These are phyloP conservation scores for Doryteuthis pealeii DNA, from an alignment of 1,140 invertebrate genomes.

Conservation along the genomic window DNA sequence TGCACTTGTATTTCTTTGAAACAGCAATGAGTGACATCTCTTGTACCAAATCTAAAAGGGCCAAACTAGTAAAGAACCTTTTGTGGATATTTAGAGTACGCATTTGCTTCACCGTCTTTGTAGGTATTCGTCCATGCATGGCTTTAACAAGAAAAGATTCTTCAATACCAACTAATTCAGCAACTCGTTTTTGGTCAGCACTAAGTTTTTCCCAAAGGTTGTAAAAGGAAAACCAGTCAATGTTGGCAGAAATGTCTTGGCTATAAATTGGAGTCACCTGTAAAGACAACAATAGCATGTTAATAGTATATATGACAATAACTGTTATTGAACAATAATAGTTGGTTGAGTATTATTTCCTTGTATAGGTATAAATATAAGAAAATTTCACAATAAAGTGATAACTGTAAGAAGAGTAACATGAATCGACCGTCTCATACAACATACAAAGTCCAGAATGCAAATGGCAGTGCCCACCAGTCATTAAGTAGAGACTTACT, in stretches of 20 bases:
- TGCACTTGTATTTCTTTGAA: constrained; percentile 79
- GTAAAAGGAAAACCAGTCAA: constrained; percentile 88
- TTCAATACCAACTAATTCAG: constrained; percentile 85
- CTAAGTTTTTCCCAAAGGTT: constrained; percentile 81
- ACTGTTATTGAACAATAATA: no score
- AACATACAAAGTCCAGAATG: no score
- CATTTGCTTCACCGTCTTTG: constrained; percentile 62
- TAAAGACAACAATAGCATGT: constrained; percentile 2
- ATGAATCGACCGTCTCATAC: no score
- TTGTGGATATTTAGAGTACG: constrained; percentile 60
- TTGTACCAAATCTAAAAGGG: constrained; percentile 89
- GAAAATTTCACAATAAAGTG: no score
- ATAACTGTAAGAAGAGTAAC: no score
- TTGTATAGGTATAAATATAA: no score
- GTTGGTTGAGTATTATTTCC: no score
- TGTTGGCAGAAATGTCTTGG: constrained; percentile 71
- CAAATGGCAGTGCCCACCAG: no score
- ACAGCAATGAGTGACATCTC: constrained; percentile 82
- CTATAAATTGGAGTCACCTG: constrained; percentile 79
- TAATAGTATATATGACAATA: no score
- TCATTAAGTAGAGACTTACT: no score
- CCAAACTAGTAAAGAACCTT: constrained; percentile 90
- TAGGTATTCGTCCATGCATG: constrained; percentile 70
- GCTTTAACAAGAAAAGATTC: constrained; percentile 84
- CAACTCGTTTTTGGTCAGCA: constrained; percentile 80